Evolutionary conservation across 2,888 invertebrate genomes (phyloP).

Genomic region (Rotaria magnacalcarata): DNA sequence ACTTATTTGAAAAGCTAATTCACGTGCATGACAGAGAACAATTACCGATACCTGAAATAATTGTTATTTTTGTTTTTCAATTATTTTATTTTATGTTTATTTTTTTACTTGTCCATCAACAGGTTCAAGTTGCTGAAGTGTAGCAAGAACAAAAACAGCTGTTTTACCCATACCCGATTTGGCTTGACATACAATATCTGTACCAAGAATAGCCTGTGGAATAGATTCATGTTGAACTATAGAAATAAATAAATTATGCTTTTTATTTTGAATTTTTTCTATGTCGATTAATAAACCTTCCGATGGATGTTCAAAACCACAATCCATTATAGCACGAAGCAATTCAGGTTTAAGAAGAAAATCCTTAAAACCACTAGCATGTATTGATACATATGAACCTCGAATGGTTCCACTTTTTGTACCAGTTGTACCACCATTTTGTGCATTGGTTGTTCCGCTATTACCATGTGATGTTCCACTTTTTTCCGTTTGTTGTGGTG

Average conservation of each 20-base stretch:
- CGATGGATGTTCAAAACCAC: constrained; percentile 98
- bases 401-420: constrained; percentile 62
- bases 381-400: constrained; percentile 76
- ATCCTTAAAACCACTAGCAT: constrained; percentile 96
- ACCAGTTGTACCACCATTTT: constrained; percentile 66
- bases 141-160: constrained; percentile 96
- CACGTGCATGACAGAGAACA: constrained; percentile 98
- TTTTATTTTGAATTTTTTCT: not conserved
- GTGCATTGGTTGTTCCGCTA: constrained; percentile 64
- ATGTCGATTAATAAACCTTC: constrained; percentile 61
- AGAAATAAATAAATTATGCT: constrained; percentile 1
- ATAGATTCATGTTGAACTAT: constrained; percentile 97
- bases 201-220: constrained; percentile 88
- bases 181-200: constrained; percentile 98
- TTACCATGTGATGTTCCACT: constrained; percentile 79
- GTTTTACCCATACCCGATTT: constrained; percentile 99
- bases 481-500: constrained; percentile 62
- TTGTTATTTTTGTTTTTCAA: no score
- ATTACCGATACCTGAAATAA: constrained; percentile 69
- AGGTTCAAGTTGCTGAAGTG: constrained; percentile 90
- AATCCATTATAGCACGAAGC: constrained; percentile 91
- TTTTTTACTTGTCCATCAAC: constrained; percentile 73
- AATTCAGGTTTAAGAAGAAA: constrained; percentile 87
- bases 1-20: constrained; percentile 97
- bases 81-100: no score